Conservation (phyloP, 2,888 invertebrate species). For the Agrotis exclamationis region DNA sequence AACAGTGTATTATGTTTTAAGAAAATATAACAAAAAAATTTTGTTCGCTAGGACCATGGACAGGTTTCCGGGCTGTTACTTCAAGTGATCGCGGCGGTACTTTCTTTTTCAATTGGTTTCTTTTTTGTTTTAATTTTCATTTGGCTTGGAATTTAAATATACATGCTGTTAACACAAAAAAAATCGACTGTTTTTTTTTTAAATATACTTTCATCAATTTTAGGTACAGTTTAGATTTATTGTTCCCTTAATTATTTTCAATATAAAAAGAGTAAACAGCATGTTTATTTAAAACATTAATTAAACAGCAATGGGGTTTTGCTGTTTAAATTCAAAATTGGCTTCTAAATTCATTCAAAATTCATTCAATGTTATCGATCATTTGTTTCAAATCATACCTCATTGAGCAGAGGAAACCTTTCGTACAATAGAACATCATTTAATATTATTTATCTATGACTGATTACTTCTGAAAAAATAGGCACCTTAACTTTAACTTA, state of each 20-base stretch:
- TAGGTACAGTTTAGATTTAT: background rate
- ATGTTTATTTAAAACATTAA: constrained; percentile 39
- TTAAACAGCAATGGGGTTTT: constrained; percentile 31
- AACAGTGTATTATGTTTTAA: constrained; percentile 36
- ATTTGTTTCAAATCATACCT: constrained; percentile 38
- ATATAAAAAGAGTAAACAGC: background rate
- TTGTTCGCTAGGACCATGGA: constrained; percentile 86
- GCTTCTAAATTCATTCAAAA: constrained; percentile 57
- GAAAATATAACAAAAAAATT: constrained; percentile 73
- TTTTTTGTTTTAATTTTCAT: constrained; percentile 48
- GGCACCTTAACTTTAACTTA: background rate
- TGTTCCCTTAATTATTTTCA: too few species aligned
- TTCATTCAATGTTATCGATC: constrained; percentile 45
- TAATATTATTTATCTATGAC: background rate
- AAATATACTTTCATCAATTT: background rate
- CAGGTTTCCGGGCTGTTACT: constrained; percentile 84
- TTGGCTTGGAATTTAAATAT: constrained; percentile 56
- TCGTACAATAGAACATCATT: constrained; percentile 25
- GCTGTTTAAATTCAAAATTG: constrained; percentile 37
- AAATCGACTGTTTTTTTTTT: background rate
- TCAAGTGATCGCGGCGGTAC: constrained; percentile 85
- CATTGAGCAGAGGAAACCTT: constrained; percentile 1
- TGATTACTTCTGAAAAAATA: constrained; percentile 11
- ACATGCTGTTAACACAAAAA: constrained; percentile 23
- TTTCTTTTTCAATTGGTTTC: constrained; percentile 68